Conservation (phyloP, 2,888 invertebrate genomes). For the Psococerastis gibbosa region DNA sequence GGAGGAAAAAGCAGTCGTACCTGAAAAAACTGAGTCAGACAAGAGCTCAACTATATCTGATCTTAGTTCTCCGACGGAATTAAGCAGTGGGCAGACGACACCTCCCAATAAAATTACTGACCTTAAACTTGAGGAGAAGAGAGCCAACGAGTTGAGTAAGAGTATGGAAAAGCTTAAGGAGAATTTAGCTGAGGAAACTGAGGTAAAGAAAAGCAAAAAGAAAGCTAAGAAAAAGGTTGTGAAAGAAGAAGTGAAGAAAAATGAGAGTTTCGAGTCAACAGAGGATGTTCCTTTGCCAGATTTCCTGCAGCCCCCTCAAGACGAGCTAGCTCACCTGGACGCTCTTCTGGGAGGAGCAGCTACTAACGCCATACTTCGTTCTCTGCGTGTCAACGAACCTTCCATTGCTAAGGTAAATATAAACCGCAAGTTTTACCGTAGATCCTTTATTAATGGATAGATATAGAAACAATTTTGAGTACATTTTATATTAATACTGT, state of each 20-base stretch:
- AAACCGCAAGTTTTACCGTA: too few species aligned
- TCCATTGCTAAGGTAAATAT: background rate
- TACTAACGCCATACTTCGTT: background rate
- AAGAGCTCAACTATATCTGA: conserved; percentile 8
- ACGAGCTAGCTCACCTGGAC: background rate
- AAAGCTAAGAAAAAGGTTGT: background rate
- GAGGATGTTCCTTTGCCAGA: background rate
- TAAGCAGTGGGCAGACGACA: conserved; percentile 7
- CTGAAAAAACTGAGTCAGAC: conserved; percentile 1
- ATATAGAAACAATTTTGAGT: too few species aligned
- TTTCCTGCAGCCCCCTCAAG: background rate
- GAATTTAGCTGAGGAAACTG: background rate
- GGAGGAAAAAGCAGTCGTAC: background rate
- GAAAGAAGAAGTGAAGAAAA: background rate
- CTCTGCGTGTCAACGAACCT: background rate
- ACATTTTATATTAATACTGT: too few species aligned
- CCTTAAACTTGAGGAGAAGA: background rate
- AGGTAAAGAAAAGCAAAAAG: background rate
- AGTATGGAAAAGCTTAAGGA: background rate
- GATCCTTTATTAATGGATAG: too few species aligned
- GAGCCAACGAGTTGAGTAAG: conserved; percentile 1
- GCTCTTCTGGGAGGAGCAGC: background rate
- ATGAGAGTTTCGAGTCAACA: background rate
- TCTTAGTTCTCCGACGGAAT: conserved; percentile 2
- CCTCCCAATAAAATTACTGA: background rate